phyloP scores from a whole-genome alignment of 2,888 invertebrate genomes.

The Morinoia aosen region DNA sequence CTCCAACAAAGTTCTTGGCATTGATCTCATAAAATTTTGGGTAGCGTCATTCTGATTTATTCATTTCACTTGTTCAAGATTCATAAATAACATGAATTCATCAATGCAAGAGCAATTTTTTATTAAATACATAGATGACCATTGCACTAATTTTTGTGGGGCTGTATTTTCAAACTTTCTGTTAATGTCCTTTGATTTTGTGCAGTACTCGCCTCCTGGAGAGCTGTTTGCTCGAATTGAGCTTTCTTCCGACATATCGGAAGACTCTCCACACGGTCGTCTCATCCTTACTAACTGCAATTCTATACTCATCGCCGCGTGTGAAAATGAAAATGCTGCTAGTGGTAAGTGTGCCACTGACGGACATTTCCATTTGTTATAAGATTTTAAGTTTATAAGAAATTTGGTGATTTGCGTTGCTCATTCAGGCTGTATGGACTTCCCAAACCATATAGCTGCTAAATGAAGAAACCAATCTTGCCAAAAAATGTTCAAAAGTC shows the following conservation, averaged over 20 bases:
- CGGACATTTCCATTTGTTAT: not conserved
- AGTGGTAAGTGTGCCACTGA: not conserved
- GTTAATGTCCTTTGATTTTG: not conserved
- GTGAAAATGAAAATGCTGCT: conserved; percentile 21
- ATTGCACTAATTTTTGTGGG: not conserved
- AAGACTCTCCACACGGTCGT: conserved; percentile 86
- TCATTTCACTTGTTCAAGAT: not conserved
- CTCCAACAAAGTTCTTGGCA: not conserved
- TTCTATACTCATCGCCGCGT: conserved; percentile 77
- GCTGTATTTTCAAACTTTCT: too few species aligned
- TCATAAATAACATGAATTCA: not conserved
- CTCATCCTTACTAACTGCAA: conserved; percentile 84
- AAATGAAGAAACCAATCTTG: too few species aligned
- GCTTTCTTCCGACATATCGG: conserved; percentile 82
- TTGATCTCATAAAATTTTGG: not conserved
- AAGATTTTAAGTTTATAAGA: not conserved
- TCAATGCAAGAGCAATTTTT: not conserved
- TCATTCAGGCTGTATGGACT: not conserved
- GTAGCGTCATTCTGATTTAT: not conserved
- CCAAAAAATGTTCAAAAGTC: too few species aligned
- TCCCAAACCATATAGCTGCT: not conserved
- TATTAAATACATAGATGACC: not conserved
- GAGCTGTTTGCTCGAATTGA: conserved; percentile 83
- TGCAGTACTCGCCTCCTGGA: conserved; percentile 79
- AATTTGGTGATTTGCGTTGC: not conserved